phyloP scores from a whole-genome alignment of 1,140 invertebrate genomes.

The Platorchestia sp. region DNA sequence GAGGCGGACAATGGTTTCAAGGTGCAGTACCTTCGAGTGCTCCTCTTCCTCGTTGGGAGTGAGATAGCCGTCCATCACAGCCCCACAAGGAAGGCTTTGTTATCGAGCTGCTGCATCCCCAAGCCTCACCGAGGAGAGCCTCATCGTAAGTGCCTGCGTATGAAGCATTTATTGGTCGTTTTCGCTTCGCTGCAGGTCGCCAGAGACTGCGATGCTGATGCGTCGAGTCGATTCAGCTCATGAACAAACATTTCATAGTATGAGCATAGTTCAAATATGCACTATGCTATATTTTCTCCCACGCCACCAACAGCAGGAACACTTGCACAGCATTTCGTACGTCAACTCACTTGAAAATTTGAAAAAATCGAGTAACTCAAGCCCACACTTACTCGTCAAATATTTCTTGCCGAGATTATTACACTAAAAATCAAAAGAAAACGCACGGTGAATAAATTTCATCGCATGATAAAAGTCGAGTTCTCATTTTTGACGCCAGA shows the following conservation, averaged over 20 bases:
- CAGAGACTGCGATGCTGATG: not conserved
- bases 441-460: not conserved
- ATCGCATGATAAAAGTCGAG: not conserved
- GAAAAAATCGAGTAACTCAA: not conserved
- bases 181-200: not conserved
- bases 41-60: not conserved
- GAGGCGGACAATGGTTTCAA: not conserved
- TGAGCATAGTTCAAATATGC: too few relatives aligned
- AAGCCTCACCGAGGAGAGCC: constrained; percentile 3
- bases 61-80: constrained; percentile 5
- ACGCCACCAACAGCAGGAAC: not conserved
- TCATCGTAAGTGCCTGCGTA: not conserved
- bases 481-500: not conserved
- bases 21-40: constrained; percentile 4
- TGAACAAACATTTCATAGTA: not conserved
- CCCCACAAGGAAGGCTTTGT: not conserved
- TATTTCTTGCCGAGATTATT: not conserved
- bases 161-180: not conserved
- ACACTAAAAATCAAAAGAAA: not conserved
- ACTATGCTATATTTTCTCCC: too few relatives aligned
- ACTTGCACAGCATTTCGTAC: not conserved
- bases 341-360: not conserved
- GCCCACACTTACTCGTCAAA: not conserved
- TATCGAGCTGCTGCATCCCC: not conserved
- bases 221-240: not conserved